Percentiles rank a stretch among this genome's conserved stretches.
These are phyloP conservation scores for Myodes glareolus DNA, from an alignment of 2,113 vertebrate species.

Conservation along the genomic window DNA sequence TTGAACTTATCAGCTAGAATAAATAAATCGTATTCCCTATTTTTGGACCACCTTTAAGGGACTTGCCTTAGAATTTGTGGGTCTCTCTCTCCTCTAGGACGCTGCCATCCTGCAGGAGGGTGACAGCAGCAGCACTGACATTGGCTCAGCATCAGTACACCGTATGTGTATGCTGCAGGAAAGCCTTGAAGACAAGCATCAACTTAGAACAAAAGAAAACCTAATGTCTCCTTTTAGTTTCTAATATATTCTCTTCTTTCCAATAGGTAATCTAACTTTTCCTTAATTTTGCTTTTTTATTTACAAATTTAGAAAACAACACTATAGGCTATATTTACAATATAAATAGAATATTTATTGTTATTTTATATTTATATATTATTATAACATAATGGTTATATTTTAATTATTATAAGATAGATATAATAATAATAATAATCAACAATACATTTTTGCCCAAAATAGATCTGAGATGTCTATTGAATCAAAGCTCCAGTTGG, in stretches of 20 bases:
- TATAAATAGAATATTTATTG: neutral
- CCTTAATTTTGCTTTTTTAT: conserved; percentile 29
- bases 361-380: neutral
- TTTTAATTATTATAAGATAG: neutral
- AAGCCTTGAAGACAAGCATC: neutral
- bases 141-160: neutral
- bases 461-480: conserved; percentile 13
- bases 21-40: neutral
- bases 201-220: neutral
- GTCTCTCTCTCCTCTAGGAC: neutral
- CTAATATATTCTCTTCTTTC: neutral
- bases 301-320: conserved; percentile 29
- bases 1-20: neutral
- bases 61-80: neutral
- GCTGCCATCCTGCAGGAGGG: neutral
- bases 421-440: neutral
- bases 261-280: neutral
- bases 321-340: neutral
- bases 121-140: neutral
- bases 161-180: neutral
- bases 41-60: neutral
- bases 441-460: conserved; percentile 50
- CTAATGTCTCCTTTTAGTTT: neutral
- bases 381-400: neutral
- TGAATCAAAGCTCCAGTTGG: neutral